Percentiles rank a stretch among this genome's conserved stretches.
These are phyloP conservation scores for Notothenia coriiceps DNA, from an alignment of 2,113 vertebrate species.

Conservation along the genomic window DNA sequence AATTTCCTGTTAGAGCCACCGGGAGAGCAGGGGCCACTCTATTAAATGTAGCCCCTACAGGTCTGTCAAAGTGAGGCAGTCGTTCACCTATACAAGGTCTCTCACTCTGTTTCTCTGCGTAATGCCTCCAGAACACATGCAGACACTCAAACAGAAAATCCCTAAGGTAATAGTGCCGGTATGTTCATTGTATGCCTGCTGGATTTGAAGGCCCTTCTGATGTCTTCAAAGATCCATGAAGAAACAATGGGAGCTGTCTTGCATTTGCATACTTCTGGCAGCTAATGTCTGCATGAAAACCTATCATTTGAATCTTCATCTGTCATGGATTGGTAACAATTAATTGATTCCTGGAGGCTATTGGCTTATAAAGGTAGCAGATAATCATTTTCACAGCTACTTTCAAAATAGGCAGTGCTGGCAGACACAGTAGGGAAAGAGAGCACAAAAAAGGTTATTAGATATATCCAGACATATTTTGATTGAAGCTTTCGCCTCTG, in stretches of 20 bases:
- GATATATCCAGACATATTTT: slow-evolving; percentile 28
- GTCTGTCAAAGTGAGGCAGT: not conserved
- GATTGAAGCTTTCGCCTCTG: slow-evolving; percentile 29
- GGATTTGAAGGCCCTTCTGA: slow-evolving; percentile 54
- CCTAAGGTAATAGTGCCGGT: not conserved
- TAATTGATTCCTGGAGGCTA: slow-evolving; percentile 57
- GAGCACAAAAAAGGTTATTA: not conserved
- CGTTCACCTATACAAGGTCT: slow-evolving; percentile 19
- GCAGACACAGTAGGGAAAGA: slow-evolving; percentile 7
- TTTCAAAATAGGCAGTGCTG: slow-evolving; percentile 15
- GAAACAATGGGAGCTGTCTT: slow-evolving; percentile 45
- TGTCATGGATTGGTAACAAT: slow-evolving; percentile 64
- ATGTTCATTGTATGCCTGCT: slow-evolving; percentile 31
- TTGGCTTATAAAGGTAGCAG: slow-evolving; percentile 31
- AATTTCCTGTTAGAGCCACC: slow-evolving; percentile 30
- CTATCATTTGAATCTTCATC: slow-evolving; percentile 63
- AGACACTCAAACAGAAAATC: slow-evolving; percentile 5
- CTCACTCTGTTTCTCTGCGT: slow-evolving; percentile 2
- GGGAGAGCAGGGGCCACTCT: slow-evolving; percentile 28
- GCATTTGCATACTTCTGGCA: slow-evolving; percentile 50
- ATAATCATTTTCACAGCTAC: slow-evolving; percentile 19
- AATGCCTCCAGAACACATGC: not conserved
- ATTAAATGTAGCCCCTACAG: slow-evolving; percentile 39
- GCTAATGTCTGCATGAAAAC: slow-evolving; percentile 31
- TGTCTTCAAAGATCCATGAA: slow-evolving; percentile 48